phyloP scores from a whole-genome alignment of 2,888 invertebrate genomes.

The Aphodius sticticus region DNA sequence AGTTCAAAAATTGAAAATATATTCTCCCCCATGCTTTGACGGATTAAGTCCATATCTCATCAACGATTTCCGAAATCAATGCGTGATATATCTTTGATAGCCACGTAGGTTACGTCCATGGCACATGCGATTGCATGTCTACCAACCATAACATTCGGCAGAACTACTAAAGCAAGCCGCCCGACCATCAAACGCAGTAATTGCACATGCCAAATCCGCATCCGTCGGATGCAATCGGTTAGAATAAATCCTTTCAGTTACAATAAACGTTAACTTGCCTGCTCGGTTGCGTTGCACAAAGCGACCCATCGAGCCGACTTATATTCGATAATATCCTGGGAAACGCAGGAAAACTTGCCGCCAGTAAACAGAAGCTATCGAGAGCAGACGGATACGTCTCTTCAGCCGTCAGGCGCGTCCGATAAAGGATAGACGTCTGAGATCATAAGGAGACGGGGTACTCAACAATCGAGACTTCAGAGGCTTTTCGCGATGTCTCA shows the following conservation, averaged over 20 bases:
- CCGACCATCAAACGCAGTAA: slow-evolving; percentile 4
- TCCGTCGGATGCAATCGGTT: not conserved
- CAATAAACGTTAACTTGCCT: not conserved
- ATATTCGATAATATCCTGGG: not conserved
- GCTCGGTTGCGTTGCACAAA: not conserved
- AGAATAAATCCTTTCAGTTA: not conserved
- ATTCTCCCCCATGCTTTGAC: not conserved
- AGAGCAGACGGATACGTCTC: not conserved
- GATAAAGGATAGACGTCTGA: not conserved
- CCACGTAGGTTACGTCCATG: not conserved
- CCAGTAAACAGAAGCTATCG: not conserved
- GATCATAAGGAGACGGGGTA: not conserved
- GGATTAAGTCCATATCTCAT: not conserved
- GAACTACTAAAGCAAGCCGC: not conserved
- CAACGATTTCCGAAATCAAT: not conserved
- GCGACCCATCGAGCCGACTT: not conserved
- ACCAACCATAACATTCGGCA: not conserved
- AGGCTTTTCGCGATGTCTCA: not conserved
- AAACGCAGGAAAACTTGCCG: not conserved
- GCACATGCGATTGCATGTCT: not conserved
- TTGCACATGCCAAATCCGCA: not conserved
- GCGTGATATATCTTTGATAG: not conserved
- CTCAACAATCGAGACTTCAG: too few species aligned
- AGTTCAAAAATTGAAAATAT: too few species aligned
- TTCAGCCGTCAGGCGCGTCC: not conserved